Evolutionary conservation across 2,797 vertebrate species (phyloP).

Genomic region (Monodelphis domestica): DNA sequence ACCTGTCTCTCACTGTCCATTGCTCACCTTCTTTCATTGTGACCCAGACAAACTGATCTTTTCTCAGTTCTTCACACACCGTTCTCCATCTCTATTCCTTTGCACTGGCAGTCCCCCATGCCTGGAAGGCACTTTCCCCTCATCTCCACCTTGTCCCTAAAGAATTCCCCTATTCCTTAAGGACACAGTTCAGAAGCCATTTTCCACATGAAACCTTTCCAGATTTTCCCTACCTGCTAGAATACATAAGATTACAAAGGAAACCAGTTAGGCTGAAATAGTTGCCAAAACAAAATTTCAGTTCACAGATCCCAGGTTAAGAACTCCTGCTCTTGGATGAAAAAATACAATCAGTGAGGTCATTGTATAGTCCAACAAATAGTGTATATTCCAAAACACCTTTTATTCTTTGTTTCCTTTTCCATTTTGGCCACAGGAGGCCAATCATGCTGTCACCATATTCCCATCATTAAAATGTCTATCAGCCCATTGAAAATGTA

Average conservation of each 20-base stretch:
- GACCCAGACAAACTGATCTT: not conserved
- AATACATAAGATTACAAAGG: not conserved
- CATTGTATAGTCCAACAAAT: not conserved
- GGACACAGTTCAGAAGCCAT: not conserved
- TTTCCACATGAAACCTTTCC: not conserved
- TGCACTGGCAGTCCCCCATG: not conserved
- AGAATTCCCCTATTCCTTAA: not conserved
- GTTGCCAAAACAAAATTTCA: not conserved
- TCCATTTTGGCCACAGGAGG: constrained; percentile 36
- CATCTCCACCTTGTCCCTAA: not conserved
- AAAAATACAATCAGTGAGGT: not conserved
- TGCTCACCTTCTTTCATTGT: not conserved
- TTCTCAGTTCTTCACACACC: not conserved
- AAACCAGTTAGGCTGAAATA: not conserved
- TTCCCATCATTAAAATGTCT: not conserved
- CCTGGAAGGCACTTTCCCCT: not conserved
- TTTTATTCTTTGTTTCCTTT: constrained; percentile 59
- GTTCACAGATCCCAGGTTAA: not conserved
- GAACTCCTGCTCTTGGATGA: not conserved
- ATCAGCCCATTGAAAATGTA: constrained; percentile 27
- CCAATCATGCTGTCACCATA: constrained; percentile 11
- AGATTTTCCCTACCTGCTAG: not conserved
- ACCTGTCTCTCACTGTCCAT: not conserved
- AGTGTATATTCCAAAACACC: not conserved
- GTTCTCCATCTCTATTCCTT: not conserved